phyloP scores from a whole-genome alignment of 2,797 vertebrate species.

The Danio kyathit region DNA sequence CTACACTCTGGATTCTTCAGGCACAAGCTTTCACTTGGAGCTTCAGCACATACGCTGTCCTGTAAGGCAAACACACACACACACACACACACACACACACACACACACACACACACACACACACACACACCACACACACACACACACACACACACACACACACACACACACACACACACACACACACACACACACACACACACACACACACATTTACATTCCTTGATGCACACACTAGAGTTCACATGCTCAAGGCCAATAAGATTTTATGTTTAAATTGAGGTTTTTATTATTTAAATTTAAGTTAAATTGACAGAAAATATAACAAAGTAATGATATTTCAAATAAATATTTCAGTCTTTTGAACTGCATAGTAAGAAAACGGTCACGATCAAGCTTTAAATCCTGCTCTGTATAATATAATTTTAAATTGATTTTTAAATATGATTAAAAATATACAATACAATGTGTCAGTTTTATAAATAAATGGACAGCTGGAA shows the following conservation, averaged over 20 bases:
- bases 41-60: slow-evolving; percentile 90
- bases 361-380: not conserved
- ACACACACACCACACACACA: slow-evolving; percentile 14
- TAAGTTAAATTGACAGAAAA: too few species aligned
- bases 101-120: slow-evolving; percentile 15
- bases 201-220: slow-evolving; percentile 38
- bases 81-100: slow-evolving; percentile 22
- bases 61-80: slow-evolving; percentile 55
- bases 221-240: not conserved
- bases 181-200: slow-evolving; percentile 14
- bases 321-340: not conserved
- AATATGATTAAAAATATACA: too few species aligned
- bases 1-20: slow-evolving; percentile 91
- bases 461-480: too few species aligned
- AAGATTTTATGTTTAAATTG: too few species aligned
- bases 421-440: too few species aligned
- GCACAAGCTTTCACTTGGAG: slow-evolving; percentile 87
- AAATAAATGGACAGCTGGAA: too few species aligned
- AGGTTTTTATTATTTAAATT: too few species aligned
- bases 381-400: not conserved
- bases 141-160: slow-evolving; percentile 24
- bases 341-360: not conserved
- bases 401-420: too few species aligned
- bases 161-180: slow-evolving; percentile 15
- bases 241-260: not conserved